A percentile compares a stretch with the other conserved stretches of the same genome.
Evolutionary conservation across 2,888 invertebrate genomes (phyloP).

Genomic region (Acronicta psi): DNA sequence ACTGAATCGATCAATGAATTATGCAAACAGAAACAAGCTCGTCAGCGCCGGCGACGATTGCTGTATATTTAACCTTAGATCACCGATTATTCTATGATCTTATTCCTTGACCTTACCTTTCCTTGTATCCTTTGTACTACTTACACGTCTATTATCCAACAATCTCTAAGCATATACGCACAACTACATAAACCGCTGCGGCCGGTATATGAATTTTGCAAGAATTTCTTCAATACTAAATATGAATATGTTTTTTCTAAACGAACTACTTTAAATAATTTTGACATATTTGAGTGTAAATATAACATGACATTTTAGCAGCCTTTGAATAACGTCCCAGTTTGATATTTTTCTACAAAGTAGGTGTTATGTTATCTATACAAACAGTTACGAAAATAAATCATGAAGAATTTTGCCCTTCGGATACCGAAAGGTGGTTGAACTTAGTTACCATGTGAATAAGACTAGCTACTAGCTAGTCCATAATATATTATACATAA

Average conservation of each 20-base stretch:
- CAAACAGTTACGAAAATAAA: constrained; percentile 27
- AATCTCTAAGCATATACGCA: constrained; percentile 29
- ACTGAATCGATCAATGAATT: constrained; percentile 79
- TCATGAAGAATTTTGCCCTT: constrained; percentile 24
- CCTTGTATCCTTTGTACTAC: constrained; percentile 34
- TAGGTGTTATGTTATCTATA: constrained; percentile 38
- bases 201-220: constrained; percentile 24
- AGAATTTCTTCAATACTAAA: constrained; percentile 29
- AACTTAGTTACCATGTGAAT: constrained; percentile 52
- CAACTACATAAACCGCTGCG: constrained; percentile 13
- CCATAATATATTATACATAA: no score
- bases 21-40: constrained; percentile 74
- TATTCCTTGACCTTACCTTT: constrained; percentile 66
- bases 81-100: constrained; percentile 69
- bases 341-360: constrained; percentile 43
- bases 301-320: constrained; percentile 37
- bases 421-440: constrained; percentile 50
- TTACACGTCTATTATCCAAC: constrained; percentile 23
- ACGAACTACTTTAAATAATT: constrained; percentile 43
- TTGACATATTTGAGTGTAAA: constrained; percentile 51
- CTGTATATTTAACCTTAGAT: constrained; percentile 81
- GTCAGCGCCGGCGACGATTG: constrained; percentile 63
- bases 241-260: constrained; percentile 18
- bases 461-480: no score
- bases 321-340: constrained; percentile 23